These are phyloP conservation scores for Camponotus floridanus DNA, from an alignment of 1,140 invertebrate genomes.

Conservation along the genomic window DNA sequence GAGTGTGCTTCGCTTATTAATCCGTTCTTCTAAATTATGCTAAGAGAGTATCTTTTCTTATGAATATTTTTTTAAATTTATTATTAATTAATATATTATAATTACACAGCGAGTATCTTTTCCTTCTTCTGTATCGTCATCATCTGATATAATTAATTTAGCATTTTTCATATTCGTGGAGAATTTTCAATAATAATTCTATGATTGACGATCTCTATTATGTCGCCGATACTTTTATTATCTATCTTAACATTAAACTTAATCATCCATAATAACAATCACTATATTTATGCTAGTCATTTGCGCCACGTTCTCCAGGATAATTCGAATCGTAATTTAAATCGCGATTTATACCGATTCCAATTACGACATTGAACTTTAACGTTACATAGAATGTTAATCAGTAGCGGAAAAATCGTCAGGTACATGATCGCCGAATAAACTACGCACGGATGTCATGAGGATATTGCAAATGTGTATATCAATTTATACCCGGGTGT, in stretches of 20 bases:
- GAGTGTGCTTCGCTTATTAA: slow-evolving; percentile 25
- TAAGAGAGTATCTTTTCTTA: not conserved
- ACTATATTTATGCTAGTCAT: not conserved
- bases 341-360: slow-evolving; percentile 2
- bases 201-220: not conserved
- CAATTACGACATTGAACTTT: slow-evolving; percentile 2
- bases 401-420: slow-evolving; percentile 24
- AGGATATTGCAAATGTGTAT: not conserved
- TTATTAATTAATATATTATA: not conserved
- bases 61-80: not conserved
- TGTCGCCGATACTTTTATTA: not conserved
- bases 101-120: not conserved
- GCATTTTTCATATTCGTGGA: not conserved
- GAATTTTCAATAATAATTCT: not conserved
- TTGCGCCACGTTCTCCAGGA: slow-evolving; percentile 1
- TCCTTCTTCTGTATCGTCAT: too few species aligned
- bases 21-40: too few species aligned
- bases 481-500: slow-evolving; percentile 57
- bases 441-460: slow-evolving; percentile 17
- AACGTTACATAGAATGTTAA: slow-evolving; percentile 15
- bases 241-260: not conserved
- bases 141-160: not conserved
- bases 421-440: not conserved
- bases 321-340: slow-evolving; percentile 14
- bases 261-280: slow-evolving; percentile 1